These are phyloP conservation scores for Rhagonycha fulva DNA, from an alignment of 2,888 invertebrate species.

Conservation along the genomic window DNA sequence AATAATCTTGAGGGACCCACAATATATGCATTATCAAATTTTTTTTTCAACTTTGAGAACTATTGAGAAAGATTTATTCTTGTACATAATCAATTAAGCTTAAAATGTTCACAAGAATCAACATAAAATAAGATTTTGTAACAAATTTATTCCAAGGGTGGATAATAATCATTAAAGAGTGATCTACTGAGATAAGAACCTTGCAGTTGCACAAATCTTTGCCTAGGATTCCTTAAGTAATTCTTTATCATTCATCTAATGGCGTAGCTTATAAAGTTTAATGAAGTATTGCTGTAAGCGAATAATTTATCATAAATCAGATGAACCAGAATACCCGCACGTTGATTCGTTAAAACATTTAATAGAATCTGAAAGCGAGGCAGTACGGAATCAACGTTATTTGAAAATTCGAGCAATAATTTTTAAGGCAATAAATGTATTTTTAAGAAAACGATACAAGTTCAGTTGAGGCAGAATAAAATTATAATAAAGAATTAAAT, in stretches of 20 bases:
- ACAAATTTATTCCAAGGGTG: neutral
- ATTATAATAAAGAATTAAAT: neutral
- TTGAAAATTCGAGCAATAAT: neutral
- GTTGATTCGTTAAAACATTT: neutral
- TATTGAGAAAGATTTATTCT: neutral
- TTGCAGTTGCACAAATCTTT: neutral
- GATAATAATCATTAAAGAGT: neutral
- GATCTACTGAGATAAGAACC: neutral
- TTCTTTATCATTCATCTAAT: neutral
- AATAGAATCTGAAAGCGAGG: neutral
- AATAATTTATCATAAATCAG: neutral
- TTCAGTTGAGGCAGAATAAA: neutral
- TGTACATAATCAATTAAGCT: neutral
- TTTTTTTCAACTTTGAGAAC: neutral
- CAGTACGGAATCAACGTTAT: neutral
- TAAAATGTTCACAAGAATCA: neutral
- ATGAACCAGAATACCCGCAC: neutral
- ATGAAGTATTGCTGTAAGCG: neutral
- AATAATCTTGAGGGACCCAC: neutral
- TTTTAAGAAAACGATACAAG: neutral
- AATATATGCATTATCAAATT: neutral
- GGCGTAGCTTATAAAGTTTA: neutral
- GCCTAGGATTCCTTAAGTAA: neutral
- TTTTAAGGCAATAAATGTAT: neutral
- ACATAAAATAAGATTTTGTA: neutral